Conservation (phyloP, 2,113 vertebrate genomes). For the Mastomys coucha region DNA sequence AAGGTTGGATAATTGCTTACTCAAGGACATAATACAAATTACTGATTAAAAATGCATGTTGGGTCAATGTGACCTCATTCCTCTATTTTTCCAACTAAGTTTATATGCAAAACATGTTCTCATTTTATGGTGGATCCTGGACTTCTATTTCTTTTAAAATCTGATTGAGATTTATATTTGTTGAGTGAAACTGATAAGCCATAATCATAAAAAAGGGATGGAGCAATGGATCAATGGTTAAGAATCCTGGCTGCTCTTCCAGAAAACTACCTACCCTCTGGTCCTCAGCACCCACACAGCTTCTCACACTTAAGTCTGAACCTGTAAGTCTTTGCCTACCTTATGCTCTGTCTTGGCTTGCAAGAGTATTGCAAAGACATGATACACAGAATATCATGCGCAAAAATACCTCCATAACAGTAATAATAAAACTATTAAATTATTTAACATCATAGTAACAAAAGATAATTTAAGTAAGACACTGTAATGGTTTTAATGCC, state of each 20-base stretch:
- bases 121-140: background rate
- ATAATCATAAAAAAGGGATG: background rate
- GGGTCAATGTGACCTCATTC: background rate
- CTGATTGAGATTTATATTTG: background rate
- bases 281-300: background rate
- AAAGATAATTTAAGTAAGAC: background rate
- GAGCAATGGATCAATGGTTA: background rate
- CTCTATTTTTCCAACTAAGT: background rate
- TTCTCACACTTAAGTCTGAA: background rate
- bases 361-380: background rate
- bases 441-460: background rate
- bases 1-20: constrained; percentile 31
- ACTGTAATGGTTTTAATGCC: background rate
- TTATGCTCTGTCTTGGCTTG: background rate
- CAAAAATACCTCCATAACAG: background rate
- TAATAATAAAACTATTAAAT: background rate
- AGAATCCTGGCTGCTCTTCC: background rate
- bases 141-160: background rate
- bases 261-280: background rate
- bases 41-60: constrained; percentile 41
- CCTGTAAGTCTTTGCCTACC: background rate
- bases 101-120: background rate
- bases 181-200: background rate
- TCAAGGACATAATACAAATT: background rate
- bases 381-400: background rate